phyloP scores from a whole-genome alignment of 2,888 invertebrate species.

The Chymomyza fuscimana region DNA sequence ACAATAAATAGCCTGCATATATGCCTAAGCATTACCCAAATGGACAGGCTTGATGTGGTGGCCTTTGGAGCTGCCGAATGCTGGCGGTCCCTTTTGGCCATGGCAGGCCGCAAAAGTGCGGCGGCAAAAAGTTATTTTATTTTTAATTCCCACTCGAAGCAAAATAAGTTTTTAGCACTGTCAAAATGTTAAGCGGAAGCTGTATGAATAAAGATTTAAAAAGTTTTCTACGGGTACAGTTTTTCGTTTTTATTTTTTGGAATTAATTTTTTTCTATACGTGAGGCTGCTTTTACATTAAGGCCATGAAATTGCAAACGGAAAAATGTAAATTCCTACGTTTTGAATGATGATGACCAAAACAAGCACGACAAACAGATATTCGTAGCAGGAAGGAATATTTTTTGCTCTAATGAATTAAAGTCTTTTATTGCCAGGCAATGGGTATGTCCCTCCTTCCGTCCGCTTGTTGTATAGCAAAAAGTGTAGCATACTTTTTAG shows the following conservation, averaged over 20 bases:
- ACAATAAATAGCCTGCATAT: background rate
- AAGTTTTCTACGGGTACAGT: conserved; percentile 45
- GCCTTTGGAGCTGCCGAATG: background rate
- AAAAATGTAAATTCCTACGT: conserved; percentile 37
- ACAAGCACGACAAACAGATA: background rate
- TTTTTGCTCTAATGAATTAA: conserved; percentile 33
- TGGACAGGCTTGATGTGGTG: background rate
- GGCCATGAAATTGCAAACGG: conserved; percentile 64
- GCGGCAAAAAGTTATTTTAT: conserved; percentile 63
- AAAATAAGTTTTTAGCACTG: background rate
- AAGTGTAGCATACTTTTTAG: conserved; percentile 37
- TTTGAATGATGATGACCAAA: background rate
- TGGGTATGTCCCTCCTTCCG: background rate
- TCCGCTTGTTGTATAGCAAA: background rate
- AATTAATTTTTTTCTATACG: background rate
- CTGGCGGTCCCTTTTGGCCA: conserved; percentile 30
- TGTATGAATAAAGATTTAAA: conserved; percentile 70
- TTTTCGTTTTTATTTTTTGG: too few relatives aligned
- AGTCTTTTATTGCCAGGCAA: conserved; percentile 10
- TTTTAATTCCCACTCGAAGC: conserved; percentile 38
- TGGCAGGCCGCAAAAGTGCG: conserved; percentile 50
- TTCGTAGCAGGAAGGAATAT: background rate
- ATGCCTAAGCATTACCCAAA: background rate
- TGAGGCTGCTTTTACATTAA: conserved; percentile 43
- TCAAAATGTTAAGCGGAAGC: conserved; percentile 57